phyloP scores from a whole-genome alignment of 2,113 vertebrate genomes.

The Anolis carolinensis region DNA sequence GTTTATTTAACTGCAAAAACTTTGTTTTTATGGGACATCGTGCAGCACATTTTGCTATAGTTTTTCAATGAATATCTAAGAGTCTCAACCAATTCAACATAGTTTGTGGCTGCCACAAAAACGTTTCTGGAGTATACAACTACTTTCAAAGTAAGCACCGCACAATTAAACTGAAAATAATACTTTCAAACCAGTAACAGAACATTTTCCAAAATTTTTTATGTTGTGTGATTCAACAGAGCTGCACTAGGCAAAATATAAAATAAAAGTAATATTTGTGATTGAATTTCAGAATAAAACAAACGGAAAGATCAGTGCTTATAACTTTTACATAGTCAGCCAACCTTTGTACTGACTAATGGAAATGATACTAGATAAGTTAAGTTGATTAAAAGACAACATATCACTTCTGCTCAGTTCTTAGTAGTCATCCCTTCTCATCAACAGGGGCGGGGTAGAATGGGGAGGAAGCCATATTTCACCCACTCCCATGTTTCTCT shows the following conservation, averaged over 20 bases:
- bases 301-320: background rate
- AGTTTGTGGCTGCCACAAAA: too few species aligned
- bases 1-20: too few species aligned
- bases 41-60: too few species aligned
- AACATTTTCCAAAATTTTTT: too few species aligned
- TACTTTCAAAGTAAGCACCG: too few species aligned
- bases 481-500: background rate
- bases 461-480: background rate
- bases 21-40: too few species aligned
- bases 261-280: background rate
- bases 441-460: background rate
- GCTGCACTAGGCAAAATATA: background rate
- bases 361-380: background rate
- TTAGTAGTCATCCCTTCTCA: background rate
- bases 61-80: too few species aligned
- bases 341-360: background rate
- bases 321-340: background rate
- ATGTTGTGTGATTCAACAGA: background rate
- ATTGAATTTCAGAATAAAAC: background rate
- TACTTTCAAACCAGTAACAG: too few species aligned
- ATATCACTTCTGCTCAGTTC: background rate
- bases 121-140: too few species aligned
- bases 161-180: too few species aligned
- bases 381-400: background rate
- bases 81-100: too few species aligned